Base-by-base conservation (phyloP, 2,888 invertebrate genomes). In the Rosalia funebris region DNA sequence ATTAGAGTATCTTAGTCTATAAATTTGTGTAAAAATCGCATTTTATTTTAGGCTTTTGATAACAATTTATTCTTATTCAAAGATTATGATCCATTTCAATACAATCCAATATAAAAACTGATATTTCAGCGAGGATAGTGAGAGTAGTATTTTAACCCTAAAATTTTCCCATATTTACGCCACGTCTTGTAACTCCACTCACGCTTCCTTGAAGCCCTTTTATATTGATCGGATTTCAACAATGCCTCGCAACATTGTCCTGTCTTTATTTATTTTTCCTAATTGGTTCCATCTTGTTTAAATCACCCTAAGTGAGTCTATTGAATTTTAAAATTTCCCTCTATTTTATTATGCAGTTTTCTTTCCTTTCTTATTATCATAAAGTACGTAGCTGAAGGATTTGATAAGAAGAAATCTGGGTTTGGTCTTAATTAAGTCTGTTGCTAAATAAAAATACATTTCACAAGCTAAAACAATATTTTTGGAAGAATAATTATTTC, bases 271-370 rank as follows among this genome's bases (percentile, higher is more conserved):
- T 50, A 53, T 48, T 45, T 42, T 37, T 36, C 52, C 60, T 63
- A 63, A 63, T 63, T 63, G 60, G 63, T 46, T 48, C 57, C 54
- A 60, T 63, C 57, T 57, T 37, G 50, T 56, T 45, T 54, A 60
- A 63, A 60, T 60, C 54, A 60, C 54, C 54, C 47, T 46, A 60
- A 63, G 59, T 60, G 32, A 60, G 57, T 63, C 56, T 63, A 60
- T 63, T 63, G 60, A 63, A 63, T 63, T 54, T 60, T 50, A 60
- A 63, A 63, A 60, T 57, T 60, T 34, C 44, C 41, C 56, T 44
- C 60, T 53, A 48, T 37, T 59, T 63, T 57, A 63, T 63, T 60
- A 63, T 53, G 50, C 59, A 56, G 56, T 60, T 63, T 62, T 57
- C 50, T 56, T 42, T 47, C 41, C 42, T 15, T 37, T 46, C 42